Conservation (phyloP, 35 echinoderm and acorn worm genomes). For the Patiria miniata region DNA sequence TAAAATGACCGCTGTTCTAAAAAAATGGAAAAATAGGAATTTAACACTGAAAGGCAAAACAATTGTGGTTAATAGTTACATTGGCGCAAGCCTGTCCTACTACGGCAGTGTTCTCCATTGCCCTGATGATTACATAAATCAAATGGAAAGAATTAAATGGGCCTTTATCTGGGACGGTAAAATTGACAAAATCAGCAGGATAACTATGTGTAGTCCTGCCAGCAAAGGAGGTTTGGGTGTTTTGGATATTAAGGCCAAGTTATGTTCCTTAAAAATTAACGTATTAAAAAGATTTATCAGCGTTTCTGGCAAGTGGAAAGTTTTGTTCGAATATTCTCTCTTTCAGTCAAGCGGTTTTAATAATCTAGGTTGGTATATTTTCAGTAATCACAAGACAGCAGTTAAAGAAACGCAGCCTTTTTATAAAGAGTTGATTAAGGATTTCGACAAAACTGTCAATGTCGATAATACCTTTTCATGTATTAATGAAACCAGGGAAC, state of each 20-base stretch:
- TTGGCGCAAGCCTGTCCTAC: neutral
- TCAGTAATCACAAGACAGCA: no score
- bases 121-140: neutral
- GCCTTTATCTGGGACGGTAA: neutral
- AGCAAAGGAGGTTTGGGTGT: neutral
- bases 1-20: no score
- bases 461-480: no score
- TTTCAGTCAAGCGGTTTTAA: no score
- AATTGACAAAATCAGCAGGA: neutral
- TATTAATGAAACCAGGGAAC: neutral
- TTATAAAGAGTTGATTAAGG: no score
- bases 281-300: neutral
- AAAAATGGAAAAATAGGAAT: neutral
- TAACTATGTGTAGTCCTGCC: neutral
- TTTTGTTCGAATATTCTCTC: neutral
- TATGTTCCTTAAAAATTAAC: neutral
- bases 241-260: neutral
- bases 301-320: neutral
- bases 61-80: neutral
- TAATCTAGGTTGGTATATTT: no score
- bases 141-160: neutral
- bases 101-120: neutral
- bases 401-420: no score
- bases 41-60: neutral
- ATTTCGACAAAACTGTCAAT: no score